Evolutionary conservation across 1,140 invertebrate species (phyloP).

Genomic region (Apolygus lucorum): DNA sequence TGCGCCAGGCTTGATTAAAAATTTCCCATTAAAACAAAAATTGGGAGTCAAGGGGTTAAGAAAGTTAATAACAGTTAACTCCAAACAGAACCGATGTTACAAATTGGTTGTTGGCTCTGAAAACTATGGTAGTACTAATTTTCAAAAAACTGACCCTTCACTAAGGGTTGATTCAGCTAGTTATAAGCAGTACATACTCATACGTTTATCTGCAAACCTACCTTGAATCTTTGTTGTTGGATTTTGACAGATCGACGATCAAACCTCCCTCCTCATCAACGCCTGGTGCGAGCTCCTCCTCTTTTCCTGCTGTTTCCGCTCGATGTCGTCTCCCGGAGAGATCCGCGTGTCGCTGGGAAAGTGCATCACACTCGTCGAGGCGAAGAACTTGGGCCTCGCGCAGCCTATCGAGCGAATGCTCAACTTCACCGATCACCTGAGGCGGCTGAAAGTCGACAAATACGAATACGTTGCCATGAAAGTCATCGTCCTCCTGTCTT

Average conservation of each 20-base stretch:
- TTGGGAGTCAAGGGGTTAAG: no score
- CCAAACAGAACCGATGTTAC: no score
- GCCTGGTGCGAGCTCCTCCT: slow-evolving; percentile 94
- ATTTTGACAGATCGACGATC: slow-evolving; percentile 78
- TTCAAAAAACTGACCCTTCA: no score
- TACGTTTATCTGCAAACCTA: no score
- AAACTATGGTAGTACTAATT: no score
- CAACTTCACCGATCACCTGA: slow-evolving; percentile 84
- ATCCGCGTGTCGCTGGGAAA: slow-evolving; percentile 70
- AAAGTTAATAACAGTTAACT: no score
- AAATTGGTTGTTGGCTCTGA: no score
- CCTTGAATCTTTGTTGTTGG: no score
- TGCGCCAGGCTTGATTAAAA: no score
- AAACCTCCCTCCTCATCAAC: slow-evolving; percentile 91
- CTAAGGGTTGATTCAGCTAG: no score
- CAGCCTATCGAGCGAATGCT: slow-evolving; percentile 89
- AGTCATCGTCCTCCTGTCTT: slow-evolving; percentile 85
- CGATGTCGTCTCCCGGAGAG: slow-evolving; percentile 75
- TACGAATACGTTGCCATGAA: slow-evolving; percentile 97
- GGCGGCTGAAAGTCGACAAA: slow-evolving; percentile 81
- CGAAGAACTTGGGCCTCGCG: slow-evolving; percentile 56
- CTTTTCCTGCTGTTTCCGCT: slow-evolving; percentile 85
- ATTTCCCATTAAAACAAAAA: no score
- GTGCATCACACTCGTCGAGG: slow-evolving; percentile 65
- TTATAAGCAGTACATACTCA: no score